These are phyloP conservation scores for Leucosticte australis DNA, from an alignment of 2,113 vertebrate genomes.

Conservation along the genomic window DNA sequence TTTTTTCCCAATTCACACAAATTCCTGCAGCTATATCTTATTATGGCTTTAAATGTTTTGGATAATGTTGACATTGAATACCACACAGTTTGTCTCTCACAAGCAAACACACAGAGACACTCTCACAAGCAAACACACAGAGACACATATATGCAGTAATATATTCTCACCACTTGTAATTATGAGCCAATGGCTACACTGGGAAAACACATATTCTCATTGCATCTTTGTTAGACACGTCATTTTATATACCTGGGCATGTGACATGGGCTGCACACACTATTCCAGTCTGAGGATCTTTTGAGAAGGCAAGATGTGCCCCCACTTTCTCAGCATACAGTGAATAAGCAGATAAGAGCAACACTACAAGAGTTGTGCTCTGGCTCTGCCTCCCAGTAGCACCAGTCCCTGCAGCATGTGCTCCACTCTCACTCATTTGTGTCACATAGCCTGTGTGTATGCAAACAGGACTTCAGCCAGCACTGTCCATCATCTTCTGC, in stretches of 20 bases:
- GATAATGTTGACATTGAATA: not conserved
- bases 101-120: not conserved
- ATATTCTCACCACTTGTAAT: not conserved
- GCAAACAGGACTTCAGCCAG: not conserved
- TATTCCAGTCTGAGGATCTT: not conserved
- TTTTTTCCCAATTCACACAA: not conserved
- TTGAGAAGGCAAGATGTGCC: not conserved
- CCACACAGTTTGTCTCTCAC: not conserved
- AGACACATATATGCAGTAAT: not conserved
- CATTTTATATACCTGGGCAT: not conserved
- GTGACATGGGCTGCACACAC: not conserved
- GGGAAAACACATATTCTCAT: not conserved
- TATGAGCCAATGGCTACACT: not conserved
- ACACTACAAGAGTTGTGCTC: not conserved
- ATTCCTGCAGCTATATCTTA: not conserved
- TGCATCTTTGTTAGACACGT: not conserved
- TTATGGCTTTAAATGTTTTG: not conserved
- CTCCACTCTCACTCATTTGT: not conserved
- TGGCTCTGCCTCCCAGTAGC: not conserved
- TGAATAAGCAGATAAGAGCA: not conserved
- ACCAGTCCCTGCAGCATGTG: not conserved
- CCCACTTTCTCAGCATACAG: not conserved
- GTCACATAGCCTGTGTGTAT: not conserved
- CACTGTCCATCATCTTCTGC: not conserved
- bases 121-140: not conserved